Base-by-base conservation (phyloP, 2,113 vertebrate species). In the Alligator sinensis region DNA sequence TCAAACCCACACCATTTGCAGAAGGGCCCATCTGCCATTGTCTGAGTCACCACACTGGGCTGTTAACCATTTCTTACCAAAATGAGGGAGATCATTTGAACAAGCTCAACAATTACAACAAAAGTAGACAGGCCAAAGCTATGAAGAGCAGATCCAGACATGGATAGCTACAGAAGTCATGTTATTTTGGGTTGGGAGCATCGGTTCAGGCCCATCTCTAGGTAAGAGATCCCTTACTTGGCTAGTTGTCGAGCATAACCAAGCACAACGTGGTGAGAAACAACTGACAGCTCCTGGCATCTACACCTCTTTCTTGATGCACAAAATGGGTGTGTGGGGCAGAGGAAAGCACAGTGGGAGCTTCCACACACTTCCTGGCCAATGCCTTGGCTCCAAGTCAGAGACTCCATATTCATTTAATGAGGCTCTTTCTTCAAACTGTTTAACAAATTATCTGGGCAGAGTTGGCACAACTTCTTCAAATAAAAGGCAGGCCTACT, bases 141-240 rank as follows among this genome's bases (percentile, higher is more conserved):
- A 9, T 86, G 47, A 77, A 58, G 13, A 78, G 28, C 19, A 82
- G 63, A 90, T 27, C 14, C 7, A 80, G 13, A 58, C 25, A 81
- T 12, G 28, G 54, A 55, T 25, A 89, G 78, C 75, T 90, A 66
- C 84, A 70, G 84, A 92, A 94, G 88, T 91, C 80, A 81, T 47
- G 55, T 63, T 82, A 89, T 92, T 94, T 92, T 92, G 89, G 87
- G 91, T 54, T 60, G 77, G 77, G 63, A 74, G 70, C 89, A 47
- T 91, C 74, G 70, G 77, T 94, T 84, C 91, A 96, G 79, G 10
- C 21, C 90, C n/a, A 57, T 59, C 57, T 91, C n/a, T 19, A 7
- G 14, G 22, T 61, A 38, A 60, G 61, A 61, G 14, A 9, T 25
- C 24, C 21, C 38, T 25, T 30, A 24, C 15, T 61, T 8, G 30